Base-by-base conservation (phyloP, 2,888 invertebrate genomes). In the Apotomis turbidana region DNA sequence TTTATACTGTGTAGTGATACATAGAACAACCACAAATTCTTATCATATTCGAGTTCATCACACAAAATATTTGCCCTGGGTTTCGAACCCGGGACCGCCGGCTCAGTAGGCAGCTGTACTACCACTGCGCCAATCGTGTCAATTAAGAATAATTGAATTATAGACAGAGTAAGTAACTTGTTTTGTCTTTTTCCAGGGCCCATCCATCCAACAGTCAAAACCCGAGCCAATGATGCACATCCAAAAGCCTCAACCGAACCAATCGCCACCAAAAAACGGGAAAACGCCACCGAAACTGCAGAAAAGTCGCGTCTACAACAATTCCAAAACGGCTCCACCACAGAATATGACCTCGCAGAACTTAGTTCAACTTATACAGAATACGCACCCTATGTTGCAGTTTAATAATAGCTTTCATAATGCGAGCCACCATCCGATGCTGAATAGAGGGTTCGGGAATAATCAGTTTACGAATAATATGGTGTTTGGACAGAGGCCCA, bases 301-400 rank as follows among this genome's bases (percentile, higher is more conserved):
- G 13, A 91, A 90, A 55, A 87, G 83, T 3, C 76, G 89, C 0
- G 81, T 90, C 0, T 92, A 90, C 58, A 88, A 86, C 51, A 91
- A 89, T n/a, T 85, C 87, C 0, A 84, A 86, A 64, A 79, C 79
- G 41, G 83, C 83, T 5, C 68, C 77, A 4, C 70, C 77, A 5
- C 78, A 81, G 69, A 85, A 82, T 71, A 63, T 86, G 74, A 85
- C 87, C 0, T 90, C 91, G 0, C 90, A 91, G 74, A 92, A 90
- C 67, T 71, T 94, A 41, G 93, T 93, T 0, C 93, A 93, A 58
- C 58, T 90, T 0, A 90, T 94, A 27, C 93, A 93, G 77, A 91
- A 89, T 60, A 92, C 93, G 0, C 93, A 94, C 76, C 93, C 93
- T 0, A 92, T 93, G 89, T 60, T 93, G 66, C 89, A 91, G 41